These are phyloP conservation scores for Actinia tenebrosa DNA, from an alignment of 64 coral and sea anemone genomes.

Conservation along the genomic window DNA sequence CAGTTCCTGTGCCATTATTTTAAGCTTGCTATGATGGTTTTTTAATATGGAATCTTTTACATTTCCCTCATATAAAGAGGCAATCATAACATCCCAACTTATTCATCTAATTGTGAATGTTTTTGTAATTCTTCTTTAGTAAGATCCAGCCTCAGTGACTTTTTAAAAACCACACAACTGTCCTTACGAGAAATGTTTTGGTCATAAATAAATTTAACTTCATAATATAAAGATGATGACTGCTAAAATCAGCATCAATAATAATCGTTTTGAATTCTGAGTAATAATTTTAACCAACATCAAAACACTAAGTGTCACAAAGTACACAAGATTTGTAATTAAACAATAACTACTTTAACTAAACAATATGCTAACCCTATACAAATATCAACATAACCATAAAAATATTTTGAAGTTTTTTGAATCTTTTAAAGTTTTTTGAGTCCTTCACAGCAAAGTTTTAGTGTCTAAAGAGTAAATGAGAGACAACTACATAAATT, in stretches of 20 bases:
- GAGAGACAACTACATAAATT: background rate
- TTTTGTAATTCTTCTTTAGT: background rate
- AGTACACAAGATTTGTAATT: too few relatives aligned
- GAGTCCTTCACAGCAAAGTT: slow-evolving; percentile 17
- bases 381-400: background rate
- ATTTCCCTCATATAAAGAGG: background rate
- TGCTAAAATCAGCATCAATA: too few relatives aligned
- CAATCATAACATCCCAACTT: background rate
- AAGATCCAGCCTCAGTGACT: too few relatives aligned
- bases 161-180: too few relatives aligned
- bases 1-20: slow-evolving; percentile 17
- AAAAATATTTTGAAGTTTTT: background rate
- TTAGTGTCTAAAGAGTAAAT: background rate
- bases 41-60: background rate
- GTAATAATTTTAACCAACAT: too few relatives aligned
- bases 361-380: background rate
- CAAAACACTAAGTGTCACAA: background rate
- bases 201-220: too few relatives aligned
- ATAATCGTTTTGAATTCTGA: too few relatives aligned
- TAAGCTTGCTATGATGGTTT: slow-evolving; percentile 18
- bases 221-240: too few relatives aligned
- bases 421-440: slow-evolving; percentile 4
- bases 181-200: background rate
- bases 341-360: background rate
- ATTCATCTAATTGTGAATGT: background rate